A percentile compares a stretch with the other conserved stretches of the same genome.
Conservation (phyloP, 2,888 invertebrate genomes). For the Biston stratarius region DNA sequence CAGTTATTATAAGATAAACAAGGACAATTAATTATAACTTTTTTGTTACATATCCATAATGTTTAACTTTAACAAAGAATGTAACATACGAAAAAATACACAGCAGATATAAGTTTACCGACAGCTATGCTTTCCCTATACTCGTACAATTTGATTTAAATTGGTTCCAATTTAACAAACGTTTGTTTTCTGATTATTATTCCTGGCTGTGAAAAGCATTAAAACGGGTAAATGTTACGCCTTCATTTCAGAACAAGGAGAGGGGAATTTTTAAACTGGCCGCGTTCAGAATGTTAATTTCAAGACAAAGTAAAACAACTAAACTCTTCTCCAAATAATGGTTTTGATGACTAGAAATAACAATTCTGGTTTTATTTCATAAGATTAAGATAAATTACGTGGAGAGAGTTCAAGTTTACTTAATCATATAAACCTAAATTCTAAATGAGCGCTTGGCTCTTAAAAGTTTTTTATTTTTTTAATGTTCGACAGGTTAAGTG, state of each 20-base stretch:
- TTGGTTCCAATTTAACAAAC: constrained; percentile 17
- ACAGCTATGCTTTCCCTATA: neutral
- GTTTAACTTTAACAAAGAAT: too few relatives aligned
- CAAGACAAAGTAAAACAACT: constrained; percentile 55
- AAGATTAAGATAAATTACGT: too few relatives aligned
- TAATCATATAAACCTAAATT: too few relatives aligned
- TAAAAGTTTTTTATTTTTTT: too few relatives aligned
- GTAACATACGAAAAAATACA: too few relatives aligned
- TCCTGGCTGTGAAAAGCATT: constrained; percentile 57
- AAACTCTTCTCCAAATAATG: constrained; percentile 59
- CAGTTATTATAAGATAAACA: too few relatives aligned
- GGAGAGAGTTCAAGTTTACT: too few relatives aligned
- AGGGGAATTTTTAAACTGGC: constrained; percentile 58
- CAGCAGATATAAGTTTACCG: neutral
- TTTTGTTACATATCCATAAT: too few relatives aligned
- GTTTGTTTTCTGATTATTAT: constrained; percentile 59
- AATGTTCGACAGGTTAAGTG: too few relatives aligned
- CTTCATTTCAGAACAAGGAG: constrained; percentile 63
- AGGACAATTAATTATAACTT: too few relatives aligned
- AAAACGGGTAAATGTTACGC: constrained; percentile 64
- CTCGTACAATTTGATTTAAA: constrained; percentile 9
- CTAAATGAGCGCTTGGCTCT: too few relatives aligned
- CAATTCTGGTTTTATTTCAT: constrained; percentile 28
- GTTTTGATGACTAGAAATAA: constrained; percentile 52
- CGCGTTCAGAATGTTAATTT: constrained; percentile 65